phyloP scores from a whole-genome alignment of 2,797 vertebrate genomes.

The Hypotaenidia philippensis region DNA sequence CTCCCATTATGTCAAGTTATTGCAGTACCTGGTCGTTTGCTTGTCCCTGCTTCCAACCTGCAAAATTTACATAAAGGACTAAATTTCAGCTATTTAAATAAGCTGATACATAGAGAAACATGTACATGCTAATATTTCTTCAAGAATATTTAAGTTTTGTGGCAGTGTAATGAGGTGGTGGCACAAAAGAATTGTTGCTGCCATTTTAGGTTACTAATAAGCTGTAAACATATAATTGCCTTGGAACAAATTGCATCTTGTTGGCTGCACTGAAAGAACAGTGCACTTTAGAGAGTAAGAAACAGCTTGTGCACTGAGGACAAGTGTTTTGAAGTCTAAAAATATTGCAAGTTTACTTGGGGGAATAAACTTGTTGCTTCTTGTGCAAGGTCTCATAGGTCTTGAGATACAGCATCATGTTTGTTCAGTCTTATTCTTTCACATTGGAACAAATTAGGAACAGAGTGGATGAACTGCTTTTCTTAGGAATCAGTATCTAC shows the following conservation, averaged over 20 bases:
- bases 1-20: background rate
- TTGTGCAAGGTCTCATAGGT: background rate
- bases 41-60: background rate
- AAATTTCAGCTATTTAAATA: background rate
- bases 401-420: background rate
- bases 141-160: background rate
- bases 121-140: background rate
- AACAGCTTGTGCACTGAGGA: background rate
- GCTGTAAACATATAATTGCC: background rate
- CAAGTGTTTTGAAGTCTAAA: background rate
- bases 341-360: background rate
- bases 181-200: background rate
- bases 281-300: background rate
- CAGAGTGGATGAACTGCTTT: background rate
- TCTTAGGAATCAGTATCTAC: background rate
- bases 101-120: background rate
- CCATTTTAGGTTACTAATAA: background rate
- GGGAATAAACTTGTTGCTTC: background rate
- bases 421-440: background rate
- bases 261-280: background rate
- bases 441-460: background rate
- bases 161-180: background rate
- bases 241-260: background rate
- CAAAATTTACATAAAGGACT: background rate
- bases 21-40: background rate